Percentiles rank a stretch among this genome's conserved stretches.
These are phyloP conservation scores for Volucella zonaria DNA, from an alignment of 2,888 invertebrate genomes.

Conservation along the genomic window DNA sequence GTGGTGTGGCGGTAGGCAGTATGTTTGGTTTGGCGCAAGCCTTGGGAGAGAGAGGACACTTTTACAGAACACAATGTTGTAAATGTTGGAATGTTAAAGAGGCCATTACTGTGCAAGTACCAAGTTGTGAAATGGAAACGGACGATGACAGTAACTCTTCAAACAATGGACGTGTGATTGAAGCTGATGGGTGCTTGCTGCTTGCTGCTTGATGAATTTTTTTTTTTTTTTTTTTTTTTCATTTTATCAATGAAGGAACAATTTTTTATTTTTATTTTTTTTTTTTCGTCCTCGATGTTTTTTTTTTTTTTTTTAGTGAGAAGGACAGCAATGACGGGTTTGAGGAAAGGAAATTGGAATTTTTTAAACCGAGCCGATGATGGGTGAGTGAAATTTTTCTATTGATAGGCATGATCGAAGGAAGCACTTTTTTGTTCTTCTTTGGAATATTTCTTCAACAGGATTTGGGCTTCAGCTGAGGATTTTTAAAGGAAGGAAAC, in stretches of 20 bases:
- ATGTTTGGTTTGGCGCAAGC: conserved; percentile 22
- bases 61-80: conserved; percentile 45
- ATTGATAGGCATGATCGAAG: no score
- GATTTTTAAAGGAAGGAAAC: no score
- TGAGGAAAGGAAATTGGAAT: no score
- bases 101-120: conserved; percentile 68
- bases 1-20: neutral
- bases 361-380: no score
- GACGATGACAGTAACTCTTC: conserved; percentile 73
- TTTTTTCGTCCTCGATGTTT: neutral
- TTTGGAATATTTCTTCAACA: no score
- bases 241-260: conserved; percentile 58
- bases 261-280: conserved; percentile 15
- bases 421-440: no score
- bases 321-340: no score
- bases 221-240: neutral
- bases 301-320: neutral
- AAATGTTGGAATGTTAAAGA: conserved; percentile 68
- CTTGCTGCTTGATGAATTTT: conserved; percentile 68
- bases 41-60: conserved; percentile 51
- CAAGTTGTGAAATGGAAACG: conserved; percentile 59
- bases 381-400: no score
- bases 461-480: no score
- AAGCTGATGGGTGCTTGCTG: conserved; percentile 67
- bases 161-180: conserved; percentile 73